These are phyloP conservation scores for Pristionchus pacificus DNA, from an alignment of 1,140 invertebrate species.

Conservation along the genomic window DNA sequence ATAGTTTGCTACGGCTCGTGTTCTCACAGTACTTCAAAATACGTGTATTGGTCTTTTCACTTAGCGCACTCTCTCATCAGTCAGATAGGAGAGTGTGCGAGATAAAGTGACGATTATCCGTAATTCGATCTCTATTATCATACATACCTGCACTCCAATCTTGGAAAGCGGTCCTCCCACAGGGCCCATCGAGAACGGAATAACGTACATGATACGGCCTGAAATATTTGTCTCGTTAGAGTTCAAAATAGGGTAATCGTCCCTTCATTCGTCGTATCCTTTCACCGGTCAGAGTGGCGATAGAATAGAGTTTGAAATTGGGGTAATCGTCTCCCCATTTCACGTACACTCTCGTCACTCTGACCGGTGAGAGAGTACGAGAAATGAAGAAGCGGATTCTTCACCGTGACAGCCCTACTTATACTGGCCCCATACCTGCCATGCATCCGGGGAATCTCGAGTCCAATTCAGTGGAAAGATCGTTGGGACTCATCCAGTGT, in stretches of 20 bases:
- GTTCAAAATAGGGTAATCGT: too few relatives aligned
- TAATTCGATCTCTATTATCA: not conserved
- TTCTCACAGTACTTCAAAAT: too few relatives aligned
- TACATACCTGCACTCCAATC: slow-evolving; percentile 77
- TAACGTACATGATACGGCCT: slow-evolving; percentile 95
- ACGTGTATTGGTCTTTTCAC: not conserved
- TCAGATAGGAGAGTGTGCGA: not conserved
- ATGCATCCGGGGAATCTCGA: slow-evolving; percentile 86
- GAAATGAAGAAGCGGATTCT: too few relatives aligned
- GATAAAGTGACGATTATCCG: not conserved
- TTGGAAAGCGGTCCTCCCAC: slow-evolving; percentile 87
- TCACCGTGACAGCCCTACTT: too few relatives aligned
- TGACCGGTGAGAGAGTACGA: too few relatives aligned
- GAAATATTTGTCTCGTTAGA: too few relatives aligned
- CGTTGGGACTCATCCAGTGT: slow-evolving; percentile 84
- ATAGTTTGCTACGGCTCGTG: too few relatives aligned
- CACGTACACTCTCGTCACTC: too few relatives aligned
- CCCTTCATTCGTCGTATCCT: not conserved
- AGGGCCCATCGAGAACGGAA: slow-evolving; percentile 97
- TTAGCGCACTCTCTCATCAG: too few relatives aligned
- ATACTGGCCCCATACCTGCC: slow-evolving; percentile 9
- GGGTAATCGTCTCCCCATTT: not conserved
- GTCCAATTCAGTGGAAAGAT: slow-evolving; percentile 77
- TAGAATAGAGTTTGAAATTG: not conserved
- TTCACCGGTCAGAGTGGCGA: too few relatives aligned